These are phyloP conservation scores for Syngnathus acus DNA, from an alignment of 2,797 vertebrate species.

Conservation along the genomic window DNA sequence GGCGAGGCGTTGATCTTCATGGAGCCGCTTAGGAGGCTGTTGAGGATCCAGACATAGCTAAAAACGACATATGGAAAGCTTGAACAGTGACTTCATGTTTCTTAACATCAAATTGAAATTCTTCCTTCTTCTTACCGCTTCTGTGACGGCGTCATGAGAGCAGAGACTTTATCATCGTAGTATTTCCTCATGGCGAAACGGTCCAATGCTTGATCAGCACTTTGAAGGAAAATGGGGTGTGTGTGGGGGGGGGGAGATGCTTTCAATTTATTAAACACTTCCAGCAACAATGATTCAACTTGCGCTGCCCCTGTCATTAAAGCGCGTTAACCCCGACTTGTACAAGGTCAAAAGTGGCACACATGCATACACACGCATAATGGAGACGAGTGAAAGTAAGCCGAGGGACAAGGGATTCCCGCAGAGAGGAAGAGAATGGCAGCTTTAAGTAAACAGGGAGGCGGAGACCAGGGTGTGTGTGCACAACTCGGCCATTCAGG, in stretches of 20 bases:
- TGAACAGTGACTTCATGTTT: background rate
- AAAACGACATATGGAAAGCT: constrained; percentile 1
- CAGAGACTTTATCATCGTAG: constrained; percentile 91
- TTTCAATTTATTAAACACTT: constrained; percentile 38
- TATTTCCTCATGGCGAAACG: constrained; percentile 98
- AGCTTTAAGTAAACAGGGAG: constrained; percentile 64
- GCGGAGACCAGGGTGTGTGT: constrained; percentile 55
- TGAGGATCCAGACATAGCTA: constrained; percentile 91
- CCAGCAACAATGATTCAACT: constrained; percentile 52
- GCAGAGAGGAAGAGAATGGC: constrained; percentile 67
- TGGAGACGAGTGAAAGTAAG: constrained; percentile 56
- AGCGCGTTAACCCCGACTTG: constrained; percentile 41
- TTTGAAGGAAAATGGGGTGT: constrained; percentile 51
- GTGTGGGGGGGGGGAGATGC: constrained; percentile 26
- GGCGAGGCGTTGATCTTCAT: constrained; percentile 90
- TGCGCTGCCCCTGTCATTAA: constrained; percentile 42
- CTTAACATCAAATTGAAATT: no score
- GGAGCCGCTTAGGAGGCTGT: constrained; percentile 83
- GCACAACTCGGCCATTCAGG: constrained; percentile 63
- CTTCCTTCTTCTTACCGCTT: constrained; percentile 76
- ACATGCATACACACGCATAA: constrained; percentile 32
- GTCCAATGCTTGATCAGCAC: constrained; percentile 93
- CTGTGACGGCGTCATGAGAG: constrained; percentile 92
- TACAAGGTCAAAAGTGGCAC: constrained; percentile 30
- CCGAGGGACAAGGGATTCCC: constrained; percentile 59